Base-by-base conservation (phyloP, 2,113 vertebrate species). In the Gulo gulo region DNA sequence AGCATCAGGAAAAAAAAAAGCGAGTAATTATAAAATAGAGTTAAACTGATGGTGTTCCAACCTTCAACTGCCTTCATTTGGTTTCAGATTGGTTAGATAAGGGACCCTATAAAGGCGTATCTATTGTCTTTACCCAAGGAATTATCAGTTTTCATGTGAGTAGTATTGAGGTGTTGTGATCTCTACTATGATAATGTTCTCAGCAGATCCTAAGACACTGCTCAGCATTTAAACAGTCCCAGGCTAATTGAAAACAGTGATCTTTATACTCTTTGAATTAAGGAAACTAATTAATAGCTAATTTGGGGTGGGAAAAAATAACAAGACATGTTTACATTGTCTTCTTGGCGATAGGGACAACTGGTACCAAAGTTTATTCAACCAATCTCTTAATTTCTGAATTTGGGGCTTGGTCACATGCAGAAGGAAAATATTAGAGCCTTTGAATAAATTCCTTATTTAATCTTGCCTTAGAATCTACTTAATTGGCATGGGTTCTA, bases 391-490 rank as follows among this genome's bases (percentile, higher is more conserved):
- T 91, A 55, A 79, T 91, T 91, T 96, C 90, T 96, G 36, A 95
- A 31, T 87, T 36, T 83, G 78, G 63, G 50, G 2, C 16, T 80
- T 69, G 90, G 24, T 63, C 50, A 52, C 4, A n/a, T 79, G 47
- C 65, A 92, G 86, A 69, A 85, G 76, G 67, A 34, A 29, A 84
- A 36, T 50, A 83, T 36, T 67, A 73, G 12, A 86, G 29, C 18
- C 10, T 36, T 91, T 91, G n/a, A 50, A 91, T 61, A 21, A 76
- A 88, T 92, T 71, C 1, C 34, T 71, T 42, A 76, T 36, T 90
- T 97, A 88, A 83, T 79, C 61, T 92, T 50, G 69, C 24, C 45
- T 92, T 63, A 73, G 61, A 96, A 79, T 16, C 91, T 85, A 24
- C 65, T 90, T 78, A 73, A 84, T 42, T 80, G 69, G 31, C n/a